Percentiles rank a stretch among this genome's conserved stretches.
phyloP scores from a whole-genome alignment of 2,888 invertebrate genomes.

The Agapostemon virescens region DNA sequence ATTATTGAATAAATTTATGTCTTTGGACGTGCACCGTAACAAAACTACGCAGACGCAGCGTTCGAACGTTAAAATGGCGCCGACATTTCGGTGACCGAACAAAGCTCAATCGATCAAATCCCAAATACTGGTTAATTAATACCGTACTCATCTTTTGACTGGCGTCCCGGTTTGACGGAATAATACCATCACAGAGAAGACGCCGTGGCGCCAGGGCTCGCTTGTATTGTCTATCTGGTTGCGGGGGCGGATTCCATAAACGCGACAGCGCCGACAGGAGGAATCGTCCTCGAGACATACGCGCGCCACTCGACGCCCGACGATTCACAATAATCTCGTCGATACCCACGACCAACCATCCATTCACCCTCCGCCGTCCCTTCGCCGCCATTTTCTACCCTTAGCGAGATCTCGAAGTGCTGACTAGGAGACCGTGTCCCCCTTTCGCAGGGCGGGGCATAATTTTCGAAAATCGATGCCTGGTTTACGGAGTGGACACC shows the following conservation, averaged over 20 bases:
- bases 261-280: slow-evolving; percentile 29
- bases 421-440: background rate
- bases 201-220: slow-evolving; percentile 70
- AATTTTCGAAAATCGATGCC: slow-evolving; percentile 34
- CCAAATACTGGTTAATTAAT: background rate
- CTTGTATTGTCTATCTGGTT: slow-evolving; percentile 1
- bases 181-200: slow-evolving; percentile 62
- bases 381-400: background rate
- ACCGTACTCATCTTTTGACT: background rate
- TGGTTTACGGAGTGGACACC: slow-evolving; percentile 31
- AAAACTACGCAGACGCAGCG: no score
- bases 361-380: slow-evolving; percentile 4
- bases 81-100: background rate
- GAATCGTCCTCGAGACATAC: slow-evolving; percentile 49
- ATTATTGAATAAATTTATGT: no score
- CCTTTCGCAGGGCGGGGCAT: slow-evolving; percentile 9
- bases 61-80: background rate
- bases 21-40: no score
- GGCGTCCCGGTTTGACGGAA: slow-evolving; percentile 22
- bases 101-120: background rate
- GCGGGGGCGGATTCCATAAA: slow-evolving; percentile 35
- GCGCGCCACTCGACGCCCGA: slow-evolving; percentile 32
- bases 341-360: slow-evolving; percentile 47
- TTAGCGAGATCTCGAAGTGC: background rate
- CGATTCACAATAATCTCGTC: slow-evolving; percentile 55